Percentiles rank a stretch among this genome's conserved stretches.
phyloP scores from a whole-genome alignment of 2,797 vertebrate genomes.

The Amphiprion clarkii region DNA sequence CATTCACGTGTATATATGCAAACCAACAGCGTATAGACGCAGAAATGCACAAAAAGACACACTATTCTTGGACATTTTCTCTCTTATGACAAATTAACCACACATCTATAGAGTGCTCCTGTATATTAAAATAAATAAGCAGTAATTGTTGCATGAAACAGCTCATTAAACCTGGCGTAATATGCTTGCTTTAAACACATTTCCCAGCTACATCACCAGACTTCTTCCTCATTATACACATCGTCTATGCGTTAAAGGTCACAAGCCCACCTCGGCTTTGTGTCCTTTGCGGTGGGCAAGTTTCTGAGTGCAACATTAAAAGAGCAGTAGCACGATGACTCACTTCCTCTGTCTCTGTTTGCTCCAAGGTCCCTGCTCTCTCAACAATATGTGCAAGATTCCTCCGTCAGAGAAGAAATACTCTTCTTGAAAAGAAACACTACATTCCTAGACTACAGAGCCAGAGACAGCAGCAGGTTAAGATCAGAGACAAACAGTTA shows the following conservation, averaged over 20 bases:
- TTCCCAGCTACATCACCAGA: background rate
- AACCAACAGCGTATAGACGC: no score
- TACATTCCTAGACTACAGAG: background rate
- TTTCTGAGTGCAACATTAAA: conserved; percentile 14
- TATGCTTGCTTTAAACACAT: background rate
- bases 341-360: conserved; percentile 20
- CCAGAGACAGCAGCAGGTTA: conserved; percentile 1
- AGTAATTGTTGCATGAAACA: background rate
- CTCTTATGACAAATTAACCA: background rate
- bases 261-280: conserved; percentile 9
- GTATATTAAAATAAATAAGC: background rate
- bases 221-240: background rate
- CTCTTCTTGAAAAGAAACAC: background rate
- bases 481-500: conserved; percentile 11
- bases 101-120: background rate
- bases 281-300: conserved; percentile 1
- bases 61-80: background rate
- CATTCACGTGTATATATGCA: background rate
- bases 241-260: conserved; percentile 16
- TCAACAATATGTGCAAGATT: background rate
- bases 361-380: conserved; percentile 10
- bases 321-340: conserved; percentile 34
- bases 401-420: background rate
- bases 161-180: background rate
- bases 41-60: background rate